Evolutionary conservation across 2,888 invertebrate genomes (phyloP), one percentile per base, ranked within the genome.

Genomic region (Amiota minor): DNA sequence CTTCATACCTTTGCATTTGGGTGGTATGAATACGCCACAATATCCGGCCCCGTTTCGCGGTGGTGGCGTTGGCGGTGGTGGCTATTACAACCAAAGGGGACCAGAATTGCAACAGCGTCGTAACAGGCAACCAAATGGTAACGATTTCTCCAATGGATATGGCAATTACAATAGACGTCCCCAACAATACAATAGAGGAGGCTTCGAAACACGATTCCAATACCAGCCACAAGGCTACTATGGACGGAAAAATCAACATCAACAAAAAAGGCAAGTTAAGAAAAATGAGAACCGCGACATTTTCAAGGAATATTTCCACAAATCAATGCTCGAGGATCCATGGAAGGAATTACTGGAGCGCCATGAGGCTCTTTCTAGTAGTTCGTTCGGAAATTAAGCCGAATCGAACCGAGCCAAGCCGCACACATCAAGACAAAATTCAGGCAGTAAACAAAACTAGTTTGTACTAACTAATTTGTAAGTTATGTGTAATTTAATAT

Each of bases 311-410:
- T 89, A 87, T 71, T 84, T 84, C 56, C 89, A 89, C 75, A 81
- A 77, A 1, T 86, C 89, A 1, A 89, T 89, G 89, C 75, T 89
- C 0, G 86, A 88, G 69, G 89, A 89, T 76, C 89, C 89, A 0
- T 89, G 89, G 89, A 78, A 75, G 0, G 85, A 87, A 1, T 73
- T 89, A 4, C 77, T 88, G 74, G 81, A 86, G 46, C 84, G 89
- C 0, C 80, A 86, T 56, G 79, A 81, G 72, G 84, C 87, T 2
- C 84, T 88, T 45, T 76, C 80, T 16, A 78, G 80, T 16, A 85
- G 82, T 46, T 12, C 47, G 2, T 46, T 47, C 1, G 23, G 20
- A 67, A 50, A 50, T 10, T 35, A 1, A 62, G 10, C 46, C 14
- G 49, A 16, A 16, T 20, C 14, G 18, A 59, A 1, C 11, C 20